A percentile compares a stretch with the other conserved stretches of the same genome.
Evolutionary conservation across 2,888 invertebrate species (phyloP).

Genomic region (Tinea semifulvella): DNA sequence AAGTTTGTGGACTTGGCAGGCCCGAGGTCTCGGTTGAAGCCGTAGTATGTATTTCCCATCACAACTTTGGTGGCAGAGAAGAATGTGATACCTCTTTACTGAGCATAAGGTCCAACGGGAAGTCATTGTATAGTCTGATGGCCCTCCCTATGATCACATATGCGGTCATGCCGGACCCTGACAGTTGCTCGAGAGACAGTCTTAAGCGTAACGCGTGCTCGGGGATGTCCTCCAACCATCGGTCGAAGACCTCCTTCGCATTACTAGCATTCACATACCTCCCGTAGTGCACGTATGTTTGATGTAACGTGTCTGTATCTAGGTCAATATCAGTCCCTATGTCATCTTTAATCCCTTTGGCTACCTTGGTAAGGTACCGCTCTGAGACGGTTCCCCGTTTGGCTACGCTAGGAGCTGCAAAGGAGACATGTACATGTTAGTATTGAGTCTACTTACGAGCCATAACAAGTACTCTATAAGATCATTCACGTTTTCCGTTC

Average conservation of each 20-base stretch:
- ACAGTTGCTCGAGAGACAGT: neutral
- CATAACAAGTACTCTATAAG: no score
- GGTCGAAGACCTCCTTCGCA: neutral
- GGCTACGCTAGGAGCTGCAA: no score
- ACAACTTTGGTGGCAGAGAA: neutral
- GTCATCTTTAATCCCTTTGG: neutral
- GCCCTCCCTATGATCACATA: no score
- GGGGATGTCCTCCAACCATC: neutral
- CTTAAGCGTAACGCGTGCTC: neutral
- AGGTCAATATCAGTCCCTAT: neutral
- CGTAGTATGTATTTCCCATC: neutral
- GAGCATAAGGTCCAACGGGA: no score
- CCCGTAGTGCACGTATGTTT: neutral
- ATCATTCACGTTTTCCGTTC: no score
- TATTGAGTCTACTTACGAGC: no score
- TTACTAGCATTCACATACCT: neutral
- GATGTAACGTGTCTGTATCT: neutral
- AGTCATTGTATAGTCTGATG: no score
- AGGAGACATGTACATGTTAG: no score
- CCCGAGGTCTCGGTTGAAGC: conserved; percentile 1
- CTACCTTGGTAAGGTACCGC: no score
- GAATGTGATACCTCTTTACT: no score
- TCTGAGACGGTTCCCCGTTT: no score
- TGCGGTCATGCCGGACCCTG: no score
- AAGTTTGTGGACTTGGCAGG: neutral